Conservation (phyloP, 1,140 invertebrate species). For the Ceratina australensis region DNA sequence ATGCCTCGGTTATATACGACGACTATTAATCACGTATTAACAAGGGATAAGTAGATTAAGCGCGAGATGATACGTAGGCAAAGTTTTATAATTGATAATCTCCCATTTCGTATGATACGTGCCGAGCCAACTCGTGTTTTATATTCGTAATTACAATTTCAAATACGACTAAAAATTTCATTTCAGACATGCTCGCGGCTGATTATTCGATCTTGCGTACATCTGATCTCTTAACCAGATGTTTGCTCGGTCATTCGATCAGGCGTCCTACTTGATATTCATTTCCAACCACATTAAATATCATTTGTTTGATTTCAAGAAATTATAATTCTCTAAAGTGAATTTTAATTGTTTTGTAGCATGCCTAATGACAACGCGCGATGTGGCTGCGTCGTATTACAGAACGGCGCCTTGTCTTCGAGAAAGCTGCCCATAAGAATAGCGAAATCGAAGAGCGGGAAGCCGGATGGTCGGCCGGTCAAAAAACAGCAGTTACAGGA, state of each 20-base stretch:
- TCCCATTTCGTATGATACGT: too few species aligned
- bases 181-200: too few species aligned
- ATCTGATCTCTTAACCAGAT: too few species aligned
- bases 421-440: conserved; percentile 66
- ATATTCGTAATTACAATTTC: neutral
- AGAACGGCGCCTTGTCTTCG: conserved; percentile 63
- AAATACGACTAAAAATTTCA: neutral
- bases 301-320: too few species aligned
- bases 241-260: too few species aligned
- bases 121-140: neutral
- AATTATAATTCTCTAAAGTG: neutral
- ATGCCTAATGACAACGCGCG: conserved; percentile 75
- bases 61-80: neutral
- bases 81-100: neutral
- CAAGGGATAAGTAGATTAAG: neutral
- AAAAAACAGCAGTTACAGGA: conserved; percentile 59
- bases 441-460: conserved; percentile 65
- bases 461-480: conserved; percentile 59
- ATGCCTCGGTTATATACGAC: neutral
- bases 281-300: too few species aligned
- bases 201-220: too few species aligned
- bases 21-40: neutral
- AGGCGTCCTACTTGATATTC: too few species aligned
- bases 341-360: conserved; percentile 51
- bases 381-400: conserved; percentile 70